These are phyloP conservation scores for Diglossa cyanea DNA, from an alignment of 2,797 vertebrate genomes.

Conservation along the genomic window DNA sequence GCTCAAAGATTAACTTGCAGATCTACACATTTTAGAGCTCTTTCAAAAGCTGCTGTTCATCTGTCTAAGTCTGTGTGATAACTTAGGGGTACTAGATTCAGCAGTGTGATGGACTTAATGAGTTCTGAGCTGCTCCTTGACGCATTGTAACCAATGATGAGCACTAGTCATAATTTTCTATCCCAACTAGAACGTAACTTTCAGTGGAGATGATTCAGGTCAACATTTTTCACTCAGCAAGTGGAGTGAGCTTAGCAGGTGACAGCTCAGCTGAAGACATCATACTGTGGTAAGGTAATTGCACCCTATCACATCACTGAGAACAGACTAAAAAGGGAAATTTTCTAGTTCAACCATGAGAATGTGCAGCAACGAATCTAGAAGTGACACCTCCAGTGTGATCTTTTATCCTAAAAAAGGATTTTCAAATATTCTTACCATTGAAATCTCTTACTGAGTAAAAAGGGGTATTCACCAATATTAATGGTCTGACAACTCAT, in stretches of 20 bases:
- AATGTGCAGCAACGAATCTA: not conserved
- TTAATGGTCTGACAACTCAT: not conserved
- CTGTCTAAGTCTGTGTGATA: not conserved
- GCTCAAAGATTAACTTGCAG: not conserved
- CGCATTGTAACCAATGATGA: not conserved
- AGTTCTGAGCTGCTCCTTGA: not conserved
- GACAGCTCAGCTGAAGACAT: not conserved
- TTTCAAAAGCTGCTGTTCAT: not conserved
- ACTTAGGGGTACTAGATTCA: not conserved
- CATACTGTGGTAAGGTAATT: not conserved
- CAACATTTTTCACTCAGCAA: not conserved
- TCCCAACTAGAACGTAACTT: not conserved
- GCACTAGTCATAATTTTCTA: not conserved
- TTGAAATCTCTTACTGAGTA: not conserved
- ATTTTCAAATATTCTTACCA: not conserved
- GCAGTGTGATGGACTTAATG: not conserved
- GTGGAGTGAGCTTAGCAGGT: not conserved
- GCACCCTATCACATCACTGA: not conserved
- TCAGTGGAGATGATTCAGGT: not conserved
- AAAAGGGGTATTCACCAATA: not conserved
- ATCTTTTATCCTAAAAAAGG: not conserved
- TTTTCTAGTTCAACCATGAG: not conserved
- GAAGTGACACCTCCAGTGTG: not conserved
- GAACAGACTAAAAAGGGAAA: not conserved
- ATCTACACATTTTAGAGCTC: not conserved